phyloP scores from a whole-genome alignment of 1,140 invertebrate species.

The Leptopilina clavipes region DNA sequence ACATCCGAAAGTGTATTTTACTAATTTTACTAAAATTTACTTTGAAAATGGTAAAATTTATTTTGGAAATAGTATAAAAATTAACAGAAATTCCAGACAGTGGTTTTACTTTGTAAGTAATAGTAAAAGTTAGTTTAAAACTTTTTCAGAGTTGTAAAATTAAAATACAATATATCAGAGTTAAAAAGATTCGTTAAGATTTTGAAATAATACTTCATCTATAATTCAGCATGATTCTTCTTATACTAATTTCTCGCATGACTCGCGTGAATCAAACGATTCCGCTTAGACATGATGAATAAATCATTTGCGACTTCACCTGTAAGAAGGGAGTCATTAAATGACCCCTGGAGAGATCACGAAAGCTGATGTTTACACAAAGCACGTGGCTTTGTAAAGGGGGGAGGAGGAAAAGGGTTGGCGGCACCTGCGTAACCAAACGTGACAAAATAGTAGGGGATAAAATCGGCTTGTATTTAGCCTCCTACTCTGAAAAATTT shows the following conservation, averaged over 20 bases:
- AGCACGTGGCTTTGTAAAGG: conserved; percentile 58
- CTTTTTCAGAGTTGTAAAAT: too few relatives aligned
- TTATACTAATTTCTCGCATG: conserved; percentile 13
- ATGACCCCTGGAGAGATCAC: conserved; percentile 37
- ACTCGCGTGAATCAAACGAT: conserved; percentile 27
- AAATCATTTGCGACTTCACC: conserved; percentile 30
- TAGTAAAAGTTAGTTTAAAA: too few relatives aligned
- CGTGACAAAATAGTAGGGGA: background rate
- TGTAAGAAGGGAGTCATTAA: conserved; percentile 28
- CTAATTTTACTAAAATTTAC: too few relatives aligned
- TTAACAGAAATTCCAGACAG: too few relatives aligned
- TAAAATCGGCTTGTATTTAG: background rate
- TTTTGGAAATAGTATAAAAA: too few relatives aligned
- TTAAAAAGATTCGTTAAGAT: background rate
- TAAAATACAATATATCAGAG: too few relatives aligned
- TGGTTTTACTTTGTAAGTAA: too few relatives aligned
- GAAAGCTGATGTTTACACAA: conserved; percentile 62
- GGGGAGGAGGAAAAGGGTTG: conserved; percentile 16
- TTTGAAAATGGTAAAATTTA: too few relatives aligned
- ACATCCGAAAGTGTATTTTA: too few relatives aligned
- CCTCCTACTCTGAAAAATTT: conserved; percentile 9
- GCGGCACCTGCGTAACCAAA: conserved; percentile 34
- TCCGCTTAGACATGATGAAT: conserved; percentile 25
- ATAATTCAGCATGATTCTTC: background rate
- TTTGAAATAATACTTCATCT: background rate